Conservation (phyloP, 2,797 vertebrate species). For the Halcyon badia region DNA sequence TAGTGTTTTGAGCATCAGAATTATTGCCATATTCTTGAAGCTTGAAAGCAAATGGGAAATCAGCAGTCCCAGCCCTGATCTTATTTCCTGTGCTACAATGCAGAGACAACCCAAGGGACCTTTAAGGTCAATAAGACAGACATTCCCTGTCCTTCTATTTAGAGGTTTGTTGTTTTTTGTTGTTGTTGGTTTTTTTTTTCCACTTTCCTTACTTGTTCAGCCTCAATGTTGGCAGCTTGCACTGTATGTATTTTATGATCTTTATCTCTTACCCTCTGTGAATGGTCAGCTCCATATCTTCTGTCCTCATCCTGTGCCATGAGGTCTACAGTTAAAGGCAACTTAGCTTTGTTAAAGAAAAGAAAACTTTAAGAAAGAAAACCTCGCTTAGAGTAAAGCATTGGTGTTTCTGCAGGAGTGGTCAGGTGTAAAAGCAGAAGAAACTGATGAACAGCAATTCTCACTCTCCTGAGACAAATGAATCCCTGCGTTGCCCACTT, state of each 20-base stretch:
- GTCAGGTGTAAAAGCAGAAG: background rate
- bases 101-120: background rate
- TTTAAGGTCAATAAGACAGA: background rate
- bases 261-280: background rate
- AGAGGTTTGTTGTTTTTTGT: background rate
- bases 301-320: background rate
- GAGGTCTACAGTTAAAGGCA: background rate
- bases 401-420: background rate
- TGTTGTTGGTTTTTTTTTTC: background rate
- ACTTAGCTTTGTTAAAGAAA: background rate
- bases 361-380: background rate
- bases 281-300: background rate
- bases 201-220: background rate
- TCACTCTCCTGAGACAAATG: background rate
- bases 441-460: background rate
- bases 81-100: background rate
- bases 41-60: slow-evolving; percentile 25
- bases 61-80: background rate
- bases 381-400: background rate
- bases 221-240: background rate
- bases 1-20: background rate
- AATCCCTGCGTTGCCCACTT: fast-evolving
- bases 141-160: background rate
- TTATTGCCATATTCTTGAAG: background rate
- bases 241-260: background rate